Evolutionary conservation across 2,113 vertebrate genomes (phyloP), one percentile per base, ranked within the genome.

Genomic region (Cynoglossus semilaevis): DNA sequence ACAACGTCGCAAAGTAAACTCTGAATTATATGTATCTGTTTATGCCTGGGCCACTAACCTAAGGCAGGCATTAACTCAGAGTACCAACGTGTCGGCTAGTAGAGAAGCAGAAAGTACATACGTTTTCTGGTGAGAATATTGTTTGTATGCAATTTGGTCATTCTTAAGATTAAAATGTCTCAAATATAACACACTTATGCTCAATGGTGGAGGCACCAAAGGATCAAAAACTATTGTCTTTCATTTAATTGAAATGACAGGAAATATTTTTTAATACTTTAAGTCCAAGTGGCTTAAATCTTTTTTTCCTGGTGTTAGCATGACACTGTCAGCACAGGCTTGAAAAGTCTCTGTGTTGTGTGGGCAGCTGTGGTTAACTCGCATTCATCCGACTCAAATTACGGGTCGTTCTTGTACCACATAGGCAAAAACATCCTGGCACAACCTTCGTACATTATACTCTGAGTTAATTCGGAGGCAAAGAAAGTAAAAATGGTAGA

Each of bases 331-430:
- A 35, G 38, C n/a, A 15, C 11, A 17, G 34, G 15, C 34, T 52
- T 15, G 12, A 40, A 18, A 29, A 41, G 17, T 15, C 9, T 15
- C 22, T 43, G 22, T 14, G 9, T 17, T 34, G 15, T 56, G 29
- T 36, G 36, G 34, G 19, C 51, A 69, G 38, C 51, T 51, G 52
- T 45, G 52, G 4, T 38, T 9, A 45, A 29, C 38, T 22, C 12
- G 22, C 17, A 18, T 34, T 53, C 43, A 47, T 14, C 35, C 35
- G 29, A 43, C 16, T 69, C 16, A 51, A 18, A 29, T 18, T 40
- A 8, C 52, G 13, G 38, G 44, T 7, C 50, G 34, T n/a, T 54
- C 44, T 36, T 15, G 13, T 17, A 5, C 11, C 35, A 13, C 14
- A 18, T 15, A 44, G 11, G 34, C 12, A 50, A 15, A 50, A 50